Evolutionary conservation across 2,888 invertebrate genomes (phyloP), one percentile per base, ranked within the genome.

Genomic region (Aricia artaxerxes): DNA sequence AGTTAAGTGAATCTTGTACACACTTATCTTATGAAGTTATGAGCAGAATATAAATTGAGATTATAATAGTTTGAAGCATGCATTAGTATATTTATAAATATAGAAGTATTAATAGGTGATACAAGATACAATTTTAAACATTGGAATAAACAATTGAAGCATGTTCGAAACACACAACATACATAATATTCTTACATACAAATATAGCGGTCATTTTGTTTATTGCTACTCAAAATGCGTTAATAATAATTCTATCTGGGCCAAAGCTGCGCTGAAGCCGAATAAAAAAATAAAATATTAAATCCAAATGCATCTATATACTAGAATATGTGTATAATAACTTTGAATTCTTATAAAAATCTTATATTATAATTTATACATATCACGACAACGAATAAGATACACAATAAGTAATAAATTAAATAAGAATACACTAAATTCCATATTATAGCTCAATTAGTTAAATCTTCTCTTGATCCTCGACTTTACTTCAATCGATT

Each of bases 261-360:
- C 53, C 57, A 53, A 31, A 76, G 49, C 76, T 73, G 13, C 35
- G 69, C 69, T 38, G 35, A 49, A 75, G 75, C 44, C 75, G 31
- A 76, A 76, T 76, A 57, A 76, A 57, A 76, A 76, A 76, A 73
- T 69, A 73, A 73, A 73, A 73, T 24, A 73, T 44, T 76, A 31
- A 35, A 53, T 76, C 53, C 13, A 76, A 76, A 76, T 76, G 76
- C 76, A 35, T 35, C 35, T 53, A 31, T 57, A 57, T 57, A 53
- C 4, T 53, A 76, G 35, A 16, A 73, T 76, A 31, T 35, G 44
- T 44, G 24, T 44, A 49, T 13, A 57, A 57, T 53, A 64, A 69
- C 35, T 69, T 38, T 64, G 6, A 64, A 31, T 64, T 69, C 35
- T 35, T 69, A 69, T 69, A 35, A 1, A 69, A 69, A 31, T 38